These are phyloP conservation scores for Thunnus maccoyii DNA, from an alignment of 2,113 vertebrate species.

Conservation along the genomic window DNA sequence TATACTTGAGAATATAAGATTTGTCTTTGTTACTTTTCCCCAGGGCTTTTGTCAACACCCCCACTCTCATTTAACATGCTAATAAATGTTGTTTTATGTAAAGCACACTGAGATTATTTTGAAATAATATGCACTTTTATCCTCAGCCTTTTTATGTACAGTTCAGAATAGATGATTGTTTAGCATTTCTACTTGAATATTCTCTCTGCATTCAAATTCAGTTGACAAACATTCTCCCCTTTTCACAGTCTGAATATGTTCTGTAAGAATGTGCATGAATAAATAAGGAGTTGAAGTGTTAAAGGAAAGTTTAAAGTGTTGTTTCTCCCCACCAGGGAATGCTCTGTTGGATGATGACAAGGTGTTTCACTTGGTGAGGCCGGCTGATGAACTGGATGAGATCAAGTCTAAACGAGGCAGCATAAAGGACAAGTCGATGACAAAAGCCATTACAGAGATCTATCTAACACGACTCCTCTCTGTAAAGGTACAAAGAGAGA, in stretches of 20 bases:
- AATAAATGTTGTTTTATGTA: constrained; percentile 69
- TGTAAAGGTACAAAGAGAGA: constrained; percentile 90
- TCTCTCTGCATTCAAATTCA: constrained; percentile 44
- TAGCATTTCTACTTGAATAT: constrained; percentile 30
- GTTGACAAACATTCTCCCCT: constrained; percentile 32
- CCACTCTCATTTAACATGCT: constrained; percentile 71
- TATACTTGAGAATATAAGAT: constrained; percentile 33
- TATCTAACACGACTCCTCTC: constrained; percentile 98
- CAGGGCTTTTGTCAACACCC: constrained; percentile 51
- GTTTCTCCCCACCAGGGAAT: constrained; percentile 84
- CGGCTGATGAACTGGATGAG: constrained; percentile 94
- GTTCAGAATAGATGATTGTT: constrained; percentile 58
- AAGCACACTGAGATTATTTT: constrained; percentile 41
- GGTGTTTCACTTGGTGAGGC: constrained; percentile 95
- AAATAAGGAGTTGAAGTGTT: constrained; percentile 16
- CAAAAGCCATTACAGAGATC: constrained; percentile 99
- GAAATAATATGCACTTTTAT: constrained; percentile 60
- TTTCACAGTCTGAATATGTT: constrained; percentile 43
- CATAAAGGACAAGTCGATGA: constrained; percentile 97
- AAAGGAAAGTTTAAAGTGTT: constrained; percentile 3
- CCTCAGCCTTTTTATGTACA: constrained; percentile 42
- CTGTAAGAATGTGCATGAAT: constrained; percentile 40
- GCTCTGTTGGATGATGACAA: constrained; percentile 97
- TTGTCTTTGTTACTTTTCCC: constrained; percentile 41
- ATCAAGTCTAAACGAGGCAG: constrained; percentile 96